A percentile compares a stretch with the other conserved stretches of the same genome.
These are phyloP conservation scores for Emydoidea blandingii DNA, from an alignment of 2,797 vertebrate species.

Conservation along the genomic window DNA sequence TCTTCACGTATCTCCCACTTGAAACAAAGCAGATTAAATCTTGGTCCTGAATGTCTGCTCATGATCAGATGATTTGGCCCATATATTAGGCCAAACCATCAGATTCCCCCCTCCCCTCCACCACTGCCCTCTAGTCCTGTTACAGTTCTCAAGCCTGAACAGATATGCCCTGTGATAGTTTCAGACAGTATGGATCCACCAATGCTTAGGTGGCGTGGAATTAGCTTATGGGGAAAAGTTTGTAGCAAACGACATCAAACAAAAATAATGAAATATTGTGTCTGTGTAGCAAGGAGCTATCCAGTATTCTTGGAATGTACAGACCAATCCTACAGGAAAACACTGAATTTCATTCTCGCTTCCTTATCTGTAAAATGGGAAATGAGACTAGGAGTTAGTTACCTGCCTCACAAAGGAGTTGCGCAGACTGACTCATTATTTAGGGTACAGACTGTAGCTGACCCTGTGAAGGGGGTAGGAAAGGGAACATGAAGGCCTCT, in stretches of 20 bases:
- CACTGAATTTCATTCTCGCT: conserved; percentile 33
- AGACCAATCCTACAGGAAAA: background rate
- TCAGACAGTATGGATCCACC: background rate
- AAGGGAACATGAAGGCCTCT: background rate
- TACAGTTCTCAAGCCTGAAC: conserved; percentile 20
- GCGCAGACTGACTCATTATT: background rate
- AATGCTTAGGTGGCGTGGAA: background rate
- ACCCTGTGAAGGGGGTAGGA: background rate
- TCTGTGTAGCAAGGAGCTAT: rapidly evolving
- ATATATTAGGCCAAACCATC: conserved; percentile 54
- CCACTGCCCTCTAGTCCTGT: background rate
- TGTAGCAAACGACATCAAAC: background rate
- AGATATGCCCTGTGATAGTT: conserved; percentile 50
- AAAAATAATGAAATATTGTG: rapidly evolving
- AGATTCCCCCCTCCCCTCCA: rapidly evolving
- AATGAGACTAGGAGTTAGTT: background rate
- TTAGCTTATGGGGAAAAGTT: background rate
- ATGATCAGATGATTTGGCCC: conserved; percentile 69
- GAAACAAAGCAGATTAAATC: conserved; percentile 77
- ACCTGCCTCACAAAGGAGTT: rapidly evolving
- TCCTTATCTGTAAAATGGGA: background rate
- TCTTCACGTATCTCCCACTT: conserved; percentile 78
- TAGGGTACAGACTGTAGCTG: background rate
- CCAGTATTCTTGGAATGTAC: background rate
- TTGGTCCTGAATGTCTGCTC: conserved; percentile 71